A percentile compares a stretch with the other conserved stretches of the same genome.
phyloP scores from a whole-genome alignment of 2,888 invertebrate genomes.

The Rhimphoctona megacephalus region DNA sequence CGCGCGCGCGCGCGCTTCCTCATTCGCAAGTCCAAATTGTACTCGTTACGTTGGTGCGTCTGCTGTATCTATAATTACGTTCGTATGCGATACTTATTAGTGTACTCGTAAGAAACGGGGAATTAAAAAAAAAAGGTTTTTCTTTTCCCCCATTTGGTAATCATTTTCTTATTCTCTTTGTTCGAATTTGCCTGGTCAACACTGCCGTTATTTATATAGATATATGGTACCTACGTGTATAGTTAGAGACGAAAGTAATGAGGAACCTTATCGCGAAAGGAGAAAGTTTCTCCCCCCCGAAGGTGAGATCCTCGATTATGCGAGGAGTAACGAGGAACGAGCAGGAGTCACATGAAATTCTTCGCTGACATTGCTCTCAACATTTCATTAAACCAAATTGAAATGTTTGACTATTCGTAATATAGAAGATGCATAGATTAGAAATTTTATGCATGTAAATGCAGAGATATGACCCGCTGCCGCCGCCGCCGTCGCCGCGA shows the following conservation, averaged over 20 bases:
- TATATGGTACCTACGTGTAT: neutral
- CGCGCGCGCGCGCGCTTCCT: conserved; percentile 68
- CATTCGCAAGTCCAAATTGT: conserved; percentile 62
- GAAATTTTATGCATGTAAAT: neutral
- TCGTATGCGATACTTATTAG: conserved; percentile 1
- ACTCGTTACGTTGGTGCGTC: conserved; percentile 11
- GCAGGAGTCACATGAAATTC: neutral
- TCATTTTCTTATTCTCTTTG: too few relatives aligned
- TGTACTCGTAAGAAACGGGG: neutral
- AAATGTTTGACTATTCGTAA: neutral
- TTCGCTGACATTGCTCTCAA: neutral
- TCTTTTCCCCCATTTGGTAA: neutral
- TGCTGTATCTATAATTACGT: conserved; percentile 31
- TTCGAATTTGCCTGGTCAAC: neutral
- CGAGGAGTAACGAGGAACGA: too few relatives aligned
- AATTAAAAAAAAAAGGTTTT: neutral
- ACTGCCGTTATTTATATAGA: neutral
- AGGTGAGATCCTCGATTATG: too few relatives aligned
- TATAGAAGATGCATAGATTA: too few relatives aligned
- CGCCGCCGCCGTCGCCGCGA: too few relatives aligned
- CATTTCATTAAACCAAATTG: neutral
- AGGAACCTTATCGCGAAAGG: conserved; percentile 65
- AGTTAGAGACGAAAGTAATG: conserved; percentile 52
- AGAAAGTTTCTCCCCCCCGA: conserved; percentile 68
- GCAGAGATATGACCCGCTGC: too few relatives aligned